Conservation (phyloP, 2,888 invertebrate genomes). For the Margaritifera margaritifera region DNA sequence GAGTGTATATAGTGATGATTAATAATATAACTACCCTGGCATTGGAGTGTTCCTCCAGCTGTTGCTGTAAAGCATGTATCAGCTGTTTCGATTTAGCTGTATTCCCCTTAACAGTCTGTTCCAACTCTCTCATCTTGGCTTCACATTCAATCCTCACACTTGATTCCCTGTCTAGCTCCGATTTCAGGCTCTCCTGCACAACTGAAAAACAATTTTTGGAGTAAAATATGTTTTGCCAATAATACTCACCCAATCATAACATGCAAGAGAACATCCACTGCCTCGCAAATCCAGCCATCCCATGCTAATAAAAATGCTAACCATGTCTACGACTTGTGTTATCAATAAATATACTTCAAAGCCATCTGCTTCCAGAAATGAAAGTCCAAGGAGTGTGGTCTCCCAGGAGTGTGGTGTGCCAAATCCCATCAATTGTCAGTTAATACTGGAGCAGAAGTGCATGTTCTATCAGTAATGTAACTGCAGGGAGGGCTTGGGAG, state of each 20-base stretch:
- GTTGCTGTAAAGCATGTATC: constrained; percentile 67
- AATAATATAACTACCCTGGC: constrained; percentile 62
- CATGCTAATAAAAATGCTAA: too few relatives aligned
- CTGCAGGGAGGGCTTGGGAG: too few relatives aligned
- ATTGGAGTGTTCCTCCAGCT: constrained; percentile 70
- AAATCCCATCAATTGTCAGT: too few relatives aligned
- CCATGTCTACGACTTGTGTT: too few relatives aligned
- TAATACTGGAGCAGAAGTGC: too few relatives aligned
- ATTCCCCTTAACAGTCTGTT: constrained; percentile 61
- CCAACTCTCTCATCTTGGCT: constrained; percentile 62
- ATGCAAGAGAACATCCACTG: not conserved
- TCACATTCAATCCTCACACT: constrained; percentile 59
- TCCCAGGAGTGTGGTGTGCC: too few relatives aligned
- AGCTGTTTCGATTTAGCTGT: constrained; percentile 69
- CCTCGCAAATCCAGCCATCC: too few relatives aligned
- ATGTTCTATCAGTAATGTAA: too few relatives aligned
- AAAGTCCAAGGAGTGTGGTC: too few relatives aligned
- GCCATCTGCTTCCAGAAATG: too few relatives aligned
- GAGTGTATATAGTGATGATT: too few relatives aligned
- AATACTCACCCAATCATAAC: not conserved
- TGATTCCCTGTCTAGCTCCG: constrained; percentile 70
- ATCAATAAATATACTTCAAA: too few relatives aligned
- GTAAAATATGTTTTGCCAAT: not conserved
- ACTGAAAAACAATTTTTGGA: constrained; percentile 18
- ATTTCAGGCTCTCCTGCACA: constrained; percentile 67